Conservation (phyloP, 1,140 invertebrate species). For the Bombus confusus region DNA sequence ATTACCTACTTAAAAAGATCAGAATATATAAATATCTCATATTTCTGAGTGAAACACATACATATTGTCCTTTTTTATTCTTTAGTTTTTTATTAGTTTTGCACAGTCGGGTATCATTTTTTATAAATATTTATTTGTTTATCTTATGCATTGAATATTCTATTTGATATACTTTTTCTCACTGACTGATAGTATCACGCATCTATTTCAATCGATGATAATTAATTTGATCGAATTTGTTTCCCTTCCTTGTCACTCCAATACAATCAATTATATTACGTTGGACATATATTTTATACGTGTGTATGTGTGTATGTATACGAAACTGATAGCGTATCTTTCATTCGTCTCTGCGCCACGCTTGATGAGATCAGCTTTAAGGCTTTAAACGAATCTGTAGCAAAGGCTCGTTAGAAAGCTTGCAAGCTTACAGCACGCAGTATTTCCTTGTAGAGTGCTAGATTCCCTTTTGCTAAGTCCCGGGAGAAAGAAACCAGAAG, state of each 20-base stretch:
- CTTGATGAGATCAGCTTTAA: conserved; percentile 66
- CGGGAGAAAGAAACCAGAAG: neutral
- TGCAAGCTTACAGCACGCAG: conserved; percentile 48
- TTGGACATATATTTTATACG: neutral
- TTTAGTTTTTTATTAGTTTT: no score
- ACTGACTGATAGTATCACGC: no score
- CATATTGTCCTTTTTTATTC: no score
- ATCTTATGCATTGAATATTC: neutral
- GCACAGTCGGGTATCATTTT: no score
- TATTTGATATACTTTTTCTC: neutral
- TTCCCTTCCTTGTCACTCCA: neutral
- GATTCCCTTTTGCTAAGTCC: conserved; percentile 36
- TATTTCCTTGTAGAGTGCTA: conserved; percentile 64
- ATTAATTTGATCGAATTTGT: neutral
- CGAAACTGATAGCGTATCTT: neutral
- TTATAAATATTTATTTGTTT: neutral
- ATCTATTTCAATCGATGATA: neutral
- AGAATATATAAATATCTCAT: no score
- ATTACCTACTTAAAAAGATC: no score
- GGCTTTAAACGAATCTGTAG: conserved; percentile 60
- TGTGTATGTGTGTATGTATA: no score
- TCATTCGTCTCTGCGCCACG: conserved; percentile 1
- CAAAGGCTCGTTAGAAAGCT: conserved; percentile 68
- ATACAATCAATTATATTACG: neutral
- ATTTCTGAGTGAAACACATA: no score